Evolutionary conservation across 2,888 invertebrate species (phyloP).

Genomic region (Campaea margaritaria): DNA sequence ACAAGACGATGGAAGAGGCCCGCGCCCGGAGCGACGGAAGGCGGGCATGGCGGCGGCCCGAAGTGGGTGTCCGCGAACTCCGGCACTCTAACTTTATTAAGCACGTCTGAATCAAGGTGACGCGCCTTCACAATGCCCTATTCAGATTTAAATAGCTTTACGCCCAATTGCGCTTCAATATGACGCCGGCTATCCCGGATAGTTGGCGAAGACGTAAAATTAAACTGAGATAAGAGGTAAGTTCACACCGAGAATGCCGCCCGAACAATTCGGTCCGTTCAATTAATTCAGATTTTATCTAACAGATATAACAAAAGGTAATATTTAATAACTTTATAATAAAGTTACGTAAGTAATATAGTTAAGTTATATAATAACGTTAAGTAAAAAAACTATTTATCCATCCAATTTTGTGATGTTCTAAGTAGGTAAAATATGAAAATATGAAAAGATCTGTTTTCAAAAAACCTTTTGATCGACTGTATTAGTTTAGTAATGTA

Average conservation of each 20-base stretch:
- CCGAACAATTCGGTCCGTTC: constrained; percentile 40
- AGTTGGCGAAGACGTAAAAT: constrained; percentile 73
- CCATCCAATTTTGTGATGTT: too few relatives aligned
- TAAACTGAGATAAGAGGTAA: constrained; percentile 73
- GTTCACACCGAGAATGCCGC: constrained; percentile 53
- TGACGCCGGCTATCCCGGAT: constrained; percentile 72
- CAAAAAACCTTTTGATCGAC: constrained; percentile 1
- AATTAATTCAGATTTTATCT: constrained; percentile 44
- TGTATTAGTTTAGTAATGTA: too few relatives aligned
- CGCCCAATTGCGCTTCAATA: constrained; percentile 84
- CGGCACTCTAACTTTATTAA: constrained; percentile 81
- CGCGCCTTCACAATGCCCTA: constrained; percentile 81
- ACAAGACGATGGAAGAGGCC: constrained; percentile 65
- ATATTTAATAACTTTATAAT: constrained; percentile 3
- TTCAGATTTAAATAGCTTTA: constrained; percentile 85
- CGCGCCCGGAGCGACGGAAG: constrained; percentile 61
- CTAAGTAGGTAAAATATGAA: too few relatives aligned
- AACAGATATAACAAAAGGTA: constrained; percentile 23
- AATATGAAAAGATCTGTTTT: neutral
- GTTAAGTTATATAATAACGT: too few relatives aligned
- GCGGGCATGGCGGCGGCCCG: constrained; percentile 52
- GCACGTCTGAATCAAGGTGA: constrained; percentile 80
- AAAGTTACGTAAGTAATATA: too few relatives aligned
- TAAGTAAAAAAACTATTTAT: too few relatives aligned
- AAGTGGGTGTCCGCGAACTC: constrained; percentile 63